A percentile compares a stretch with the other conserved stretches of the same genome.
Conservation (phyloP, 2,797 vertebrate species). For the Myoxocephalus aenaeus region DNA sequence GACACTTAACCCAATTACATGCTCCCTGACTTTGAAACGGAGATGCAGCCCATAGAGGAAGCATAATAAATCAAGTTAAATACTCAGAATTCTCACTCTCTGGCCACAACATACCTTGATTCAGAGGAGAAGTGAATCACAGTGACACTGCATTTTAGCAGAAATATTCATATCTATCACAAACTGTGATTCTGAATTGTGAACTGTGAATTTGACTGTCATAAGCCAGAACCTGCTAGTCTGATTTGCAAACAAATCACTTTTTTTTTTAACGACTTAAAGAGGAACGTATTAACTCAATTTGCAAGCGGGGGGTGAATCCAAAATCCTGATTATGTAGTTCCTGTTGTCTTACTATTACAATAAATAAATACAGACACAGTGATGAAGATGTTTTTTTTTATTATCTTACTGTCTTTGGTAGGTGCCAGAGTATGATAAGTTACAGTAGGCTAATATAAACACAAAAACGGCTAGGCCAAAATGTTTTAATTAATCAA, state of each 20-base stretch:
- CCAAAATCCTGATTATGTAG: background rate
- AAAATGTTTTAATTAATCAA: background rate
- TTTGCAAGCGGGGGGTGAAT: background rate
- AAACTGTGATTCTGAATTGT: background rate
- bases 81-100: slow-evolving; percentile 27
- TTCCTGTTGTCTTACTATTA: background rate
- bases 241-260: background rate
- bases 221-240: background rate
- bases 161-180: background rate
- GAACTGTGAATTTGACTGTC: background rate
- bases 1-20: slow-evolving; percentile 60
- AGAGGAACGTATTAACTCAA: background rate
- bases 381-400: background rate
- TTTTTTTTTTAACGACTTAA: background rate
- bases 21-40: slow-evolving; percentile 50
- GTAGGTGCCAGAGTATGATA: background rate
- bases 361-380: background rate
- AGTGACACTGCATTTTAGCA: background rate
- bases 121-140: slow-evolving; percentile 34
- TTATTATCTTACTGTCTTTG: background rate
- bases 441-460: background rate
- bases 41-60: slow-evolving; percentile 32
- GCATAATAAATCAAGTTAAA: slow-evolving; percentile 55
- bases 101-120: slow-evolving; percentile 24
- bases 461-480: background rate